Evolutionary conservation across 2,797 vertebrate genomes (phyloP).

Genomic region (Neomorphus geoffroyi): DNA sequence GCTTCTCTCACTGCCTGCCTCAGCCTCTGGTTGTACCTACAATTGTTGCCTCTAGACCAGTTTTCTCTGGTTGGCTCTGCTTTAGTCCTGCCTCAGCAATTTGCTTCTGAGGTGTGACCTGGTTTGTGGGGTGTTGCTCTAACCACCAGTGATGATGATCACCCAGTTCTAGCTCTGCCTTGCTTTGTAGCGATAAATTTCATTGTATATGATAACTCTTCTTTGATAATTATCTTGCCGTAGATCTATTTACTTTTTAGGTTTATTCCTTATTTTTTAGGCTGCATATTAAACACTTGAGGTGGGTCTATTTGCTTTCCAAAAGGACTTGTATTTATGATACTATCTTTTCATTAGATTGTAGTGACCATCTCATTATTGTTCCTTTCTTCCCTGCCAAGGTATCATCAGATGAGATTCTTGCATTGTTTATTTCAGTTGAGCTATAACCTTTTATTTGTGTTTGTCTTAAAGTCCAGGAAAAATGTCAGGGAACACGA

Average conservation of each 20-base stretch:
- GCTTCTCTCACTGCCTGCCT: background rate
- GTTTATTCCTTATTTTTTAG: background rate
- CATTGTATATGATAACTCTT: background rate
- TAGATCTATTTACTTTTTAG: background rate
- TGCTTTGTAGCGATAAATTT: background rate
- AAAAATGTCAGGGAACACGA: background rate
- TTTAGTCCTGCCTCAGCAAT: background rate
- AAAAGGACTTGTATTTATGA: background rate
- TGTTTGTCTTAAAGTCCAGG: background rate
- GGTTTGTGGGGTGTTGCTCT: no score
- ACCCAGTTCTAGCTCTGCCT: background rate
- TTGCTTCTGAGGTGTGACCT: background rate
- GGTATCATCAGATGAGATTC: background rate
- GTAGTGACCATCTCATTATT: background rate
- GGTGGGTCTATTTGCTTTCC: background rate
- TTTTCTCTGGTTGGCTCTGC: background rate
- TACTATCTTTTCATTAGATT: background rate
- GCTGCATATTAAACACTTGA: background rate
- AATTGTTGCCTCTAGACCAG: background rate
- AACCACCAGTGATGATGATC: background rate
- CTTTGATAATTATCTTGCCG: background rate
- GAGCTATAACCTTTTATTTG: background rate
- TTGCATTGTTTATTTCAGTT: background rate
- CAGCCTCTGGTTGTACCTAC: background rate
- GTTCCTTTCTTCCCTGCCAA: background rate